Percentiles rank a stretch among this genome's conserved stretches.
Conservation (phyloP, 1,140 invertebrate genomes). For the Parasteatoda tepidariorum region DNA sequence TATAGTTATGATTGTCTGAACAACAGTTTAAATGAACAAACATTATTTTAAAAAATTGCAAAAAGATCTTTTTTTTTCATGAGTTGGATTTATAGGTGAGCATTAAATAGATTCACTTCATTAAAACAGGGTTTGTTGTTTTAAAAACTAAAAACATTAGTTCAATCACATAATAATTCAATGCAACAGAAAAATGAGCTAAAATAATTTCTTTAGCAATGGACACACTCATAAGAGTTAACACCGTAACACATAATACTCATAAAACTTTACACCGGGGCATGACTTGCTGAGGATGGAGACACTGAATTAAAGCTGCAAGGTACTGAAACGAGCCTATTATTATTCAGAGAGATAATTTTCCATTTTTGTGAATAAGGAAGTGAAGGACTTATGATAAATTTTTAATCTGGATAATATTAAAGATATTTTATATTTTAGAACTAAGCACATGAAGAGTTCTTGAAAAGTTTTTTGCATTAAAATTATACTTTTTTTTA, state of each 20-base stretch:
- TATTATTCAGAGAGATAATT: too few relatives aligned
- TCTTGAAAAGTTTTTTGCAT: too few relatives aligned
- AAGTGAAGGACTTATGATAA: too few relatives aligned
- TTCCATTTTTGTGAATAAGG: too few relatives aligned
- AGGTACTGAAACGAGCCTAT: not conserved
- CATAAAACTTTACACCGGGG: conserved; percentile 56
- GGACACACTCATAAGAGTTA: not conserved
- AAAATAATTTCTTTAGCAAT: not conserved
- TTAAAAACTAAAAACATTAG: too few relatives aligned
- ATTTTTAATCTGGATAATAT: too few relatives aligned
- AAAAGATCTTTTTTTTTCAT: conserved; percentile 2
- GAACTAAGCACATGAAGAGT: too few relatives aligned
- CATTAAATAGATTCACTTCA: not conserved
- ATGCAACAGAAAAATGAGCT: conserved; percentile 49
- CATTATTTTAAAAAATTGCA: conserved; percentile 23
- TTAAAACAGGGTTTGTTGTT: too few relatives aligned
- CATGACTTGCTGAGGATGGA: conserved; percentile 51
- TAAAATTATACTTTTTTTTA: too few relatives aligned
- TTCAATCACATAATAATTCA: not conserved
- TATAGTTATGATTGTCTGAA: conserved; percentile 55
- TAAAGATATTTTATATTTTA: too few relatives aligned
- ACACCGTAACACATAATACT: conserved; percentile 18
- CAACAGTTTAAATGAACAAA: conserved; percentile 35
- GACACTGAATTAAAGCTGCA: conserved; percentile 22
- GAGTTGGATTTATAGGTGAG: not conserved